Evolutionary conservation across 2,888 invertebrate species (phyloP), one percentile per base, ranked within the genome.

Genomic region (Chrysina gloriosa): DNA sequence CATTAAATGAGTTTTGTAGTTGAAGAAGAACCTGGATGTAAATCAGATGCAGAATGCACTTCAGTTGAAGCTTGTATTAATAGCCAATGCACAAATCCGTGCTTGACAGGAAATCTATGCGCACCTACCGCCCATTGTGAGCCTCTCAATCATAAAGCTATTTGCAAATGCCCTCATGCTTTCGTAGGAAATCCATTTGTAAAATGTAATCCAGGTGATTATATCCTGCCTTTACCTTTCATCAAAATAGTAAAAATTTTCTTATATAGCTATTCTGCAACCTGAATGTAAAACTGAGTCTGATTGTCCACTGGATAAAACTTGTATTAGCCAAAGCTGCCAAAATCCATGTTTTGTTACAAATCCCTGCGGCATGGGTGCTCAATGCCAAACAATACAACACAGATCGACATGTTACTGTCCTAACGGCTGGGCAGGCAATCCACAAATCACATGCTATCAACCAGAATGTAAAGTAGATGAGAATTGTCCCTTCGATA

Each of bases 331-430:
- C 73, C 87, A 89, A 72, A 88, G 89, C 47, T 96, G 96, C 78
- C 89, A 92, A 79, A 89, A 94, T 77, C 95, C 95, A 0, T 96
- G 96, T 80, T 82, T 84, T 34, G 88, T 91, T 16, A 89, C 87
- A 47, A 90, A 92, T 76, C 92, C 93, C 1, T 97, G 96, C 78
- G 95, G 94, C 54, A 84, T 88, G 6, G 90, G 92, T 70, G 94
- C 96, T 0, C 88, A 92, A 72, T 97, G 96, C 77, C 86, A 89
- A 14, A 91, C 93, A 0, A 85, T 86, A 47, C 87, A 90, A 74
- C 95, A 94, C 79, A 89, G 94, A 73, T 94, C 95, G 2, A 89
- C 89, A 16, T 96, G 96, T 82, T 88, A 88, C 77, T 96, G 96
- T 80, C 93, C 93, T 14, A 88, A 90, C 54, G 93, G 92, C 71